phyloP scores from a whole-genome alignment of 2,888 invertebrate species.

The Seladonia tumulorum region DNA sequence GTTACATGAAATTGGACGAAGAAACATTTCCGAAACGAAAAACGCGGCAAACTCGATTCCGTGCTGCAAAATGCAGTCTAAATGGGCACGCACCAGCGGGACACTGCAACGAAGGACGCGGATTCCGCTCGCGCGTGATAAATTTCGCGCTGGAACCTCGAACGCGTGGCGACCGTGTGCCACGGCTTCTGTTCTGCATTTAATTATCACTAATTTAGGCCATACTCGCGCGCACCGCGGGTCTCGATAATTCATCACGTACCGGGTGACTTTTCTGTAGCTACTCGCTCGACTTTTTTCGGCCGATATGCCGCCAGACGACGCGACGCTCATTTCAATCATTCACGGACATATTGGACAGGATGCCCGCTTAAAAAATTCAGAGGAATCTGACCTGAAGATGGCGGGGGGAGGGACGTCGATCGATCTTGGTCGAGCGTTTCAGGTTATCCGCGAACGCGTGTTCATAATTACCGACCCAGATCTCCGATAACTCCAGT shows the following conservation, averaged over 20 bases:
- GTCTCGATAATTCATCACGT: constrained; percentile 14
- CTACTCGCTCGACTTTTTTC: not conserved
- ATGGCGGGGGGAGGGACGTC: not conserved
- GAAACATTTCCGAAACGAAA: not conserved
- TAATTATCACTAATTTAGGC: constrained; percentile 38
- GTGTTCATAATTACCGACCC: constrained; percentile 62
- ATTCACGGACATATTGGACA: constrained; percentile 26
- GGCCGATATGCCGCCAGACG: not conserved
- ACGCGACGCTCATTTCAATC: constrained; percentile 38
- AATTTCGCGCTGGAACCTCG: constrained; percentile 18
- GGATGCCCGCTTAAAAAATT: constrained; percentile 33
- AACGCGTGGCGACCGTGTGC: constrained; percentile 4
- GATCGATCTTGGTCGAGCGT: constrained; percentile 43
- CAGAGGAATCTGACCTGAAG: not conserved
- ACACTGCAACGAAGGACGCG: not conserved
- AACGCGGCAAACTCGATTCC: not conserved
- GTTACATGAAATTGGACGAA: not conserved
- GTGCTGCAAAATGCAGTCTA: not conserved
- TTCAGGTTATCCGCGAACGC: constrained; percentile 52
- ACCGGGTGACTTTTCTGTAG: not conserved
- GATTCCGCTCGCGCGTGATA: constrained; percentile 13
- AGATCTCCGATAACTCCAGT: constrained; percentile 48
- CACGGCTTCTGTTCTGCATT: constrained; percentile 36
- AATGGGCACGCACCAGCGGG: not conserved
- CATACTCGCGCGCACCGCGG: not conserved